Conservation (phyloP, 2,113 vertebrate genomes). For the Copsychus sechellarum region DNA sequence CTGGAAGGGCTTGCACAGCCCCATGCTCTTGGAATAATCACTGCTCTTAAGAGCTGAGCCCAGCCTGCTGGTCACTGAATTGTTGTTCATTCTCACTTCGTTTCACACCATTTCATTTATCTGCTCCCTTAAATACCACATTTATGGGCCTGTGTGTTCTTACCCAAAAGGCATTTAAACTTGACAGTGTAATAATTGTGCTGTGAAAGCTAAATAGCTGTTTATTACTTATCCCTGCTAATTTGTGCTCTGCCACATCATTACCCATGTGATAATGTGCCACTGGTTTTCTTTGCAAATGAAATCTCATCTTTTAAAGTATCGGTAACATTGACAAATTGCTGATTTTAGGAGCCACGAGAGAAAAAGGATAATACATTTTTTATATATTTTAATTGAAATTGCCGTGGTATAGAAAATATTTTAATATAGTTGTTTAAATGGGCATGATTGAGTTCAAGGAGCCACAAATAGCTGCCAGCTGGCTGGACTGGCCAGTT, state of each 20-base stretch:
- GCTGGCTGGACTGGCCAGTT: neutral
- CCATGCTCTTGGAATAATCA: neutral
- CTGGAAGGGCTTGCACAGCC: neutral
- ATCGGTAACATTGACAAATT: neutral
- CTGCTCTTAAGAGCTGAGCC: neutral
- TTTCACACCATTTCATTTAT: constrained; percentile 36
- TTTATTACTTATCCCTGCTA: constrained; percentile 46
- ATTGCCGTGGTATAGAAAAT: neutral
- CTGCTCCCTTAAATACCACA: neutral
- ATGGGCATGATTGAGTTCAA: neutral
- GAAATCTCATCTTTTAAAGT: neutral
- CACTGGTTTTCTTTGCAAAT: neutral
- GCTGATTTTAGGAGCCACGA: neutral
- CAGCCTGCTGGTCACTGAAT: neutral
- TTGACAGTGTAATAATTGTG: constrained; percentile 16
- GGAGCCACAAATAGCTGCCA: neutral
- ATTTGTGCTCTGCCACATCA: constrained; percentile 23
- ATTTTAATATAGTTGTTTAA: neutral
- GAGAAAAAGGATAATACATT: neutral
- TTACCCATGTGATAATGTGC: neutral
- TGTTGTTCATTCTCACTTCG: constrained; percentile 16
- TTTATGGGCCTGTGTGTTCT: constrained; percentile 18
- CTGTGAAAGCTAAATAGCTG: constrained; percentile 28
- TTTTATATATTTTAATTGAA: neutral
- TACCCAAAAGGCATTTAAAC: constrained; percentile 37